Percentiles rank a stretch among this genome's conserved stretches.
phyloP scores from a whole-genome alignment of 1,140 invertebrate species.

The Drosophila grimshawi region DNA sequence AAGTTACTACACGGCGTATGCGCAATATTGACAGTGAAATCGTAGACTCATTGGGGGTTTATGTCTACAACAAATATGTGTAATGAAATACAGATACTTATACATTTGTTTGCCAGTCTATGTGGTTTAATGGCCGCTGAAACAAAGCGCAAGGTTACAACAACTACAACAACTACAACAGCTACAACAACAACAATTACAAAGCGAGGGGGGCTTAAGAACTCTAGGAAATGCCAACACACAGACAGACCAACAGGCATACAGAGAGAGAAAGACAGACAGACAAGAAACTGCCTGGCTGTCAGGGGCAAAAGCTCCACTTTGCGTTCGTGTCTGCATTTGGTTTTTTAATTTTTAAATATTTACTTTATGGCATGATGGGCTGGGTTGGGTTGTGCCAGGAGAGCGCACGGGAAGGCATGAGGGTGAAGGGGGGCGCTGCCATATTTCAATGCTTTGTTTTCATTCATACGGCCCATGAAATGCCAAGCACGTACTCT shows the following conservation, averaged over 20 bases:
- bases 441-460: slow-evolving; percentile 56
- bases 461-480: slow-evolving; percentile 49
- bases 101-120: slow-evolving; percentile 7
- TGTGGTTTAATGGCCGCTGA: slow-evolving; percentile 74
- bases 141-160: slow-evolving; percentile 76
- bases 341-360: slow-evolving; percentile 62
- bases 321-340: slow-evolving; percentile 57
- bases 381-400: background rate
- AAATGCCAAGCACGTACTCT: slow-evolving; percentile 56
- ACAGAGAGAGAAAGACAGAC: slow-evolving; percentile 6
- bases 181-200: slow-evolving; percentile 24
- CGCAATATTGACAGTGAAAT: slow-evolving; percentile 82
- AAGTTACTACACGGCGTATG: slow-evolving; percentile 65
- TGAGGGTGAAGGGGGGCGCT: background rate
- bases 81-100: slow-evolving; percentile 14
- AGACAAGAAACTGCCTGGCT: slow-evolving; percentile 15
- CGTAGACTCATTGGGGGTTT: slow-evolving; percentile 47
- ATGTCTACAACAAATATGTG: slow-evolving; percentile 32
- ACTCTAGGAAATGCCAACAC: slow-evolving; percentile 62
- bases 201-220: slow-evolving; percentile 41
- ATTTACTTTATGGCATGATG: slow-evolving; percentile 38
- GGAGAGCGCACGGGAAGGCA: too few relatives aligned
- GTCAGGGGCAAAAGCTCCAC: slow-evolving; percentile 49
- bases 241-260: slow-evolving; percentile 22
- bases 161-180: slow-evolving; percentile 50